These are phyloP conservation scores for Tineola bisselliella DNA, from an alignment of 2,888 invertebrate species.

Conservation along the genomic window DNA sequence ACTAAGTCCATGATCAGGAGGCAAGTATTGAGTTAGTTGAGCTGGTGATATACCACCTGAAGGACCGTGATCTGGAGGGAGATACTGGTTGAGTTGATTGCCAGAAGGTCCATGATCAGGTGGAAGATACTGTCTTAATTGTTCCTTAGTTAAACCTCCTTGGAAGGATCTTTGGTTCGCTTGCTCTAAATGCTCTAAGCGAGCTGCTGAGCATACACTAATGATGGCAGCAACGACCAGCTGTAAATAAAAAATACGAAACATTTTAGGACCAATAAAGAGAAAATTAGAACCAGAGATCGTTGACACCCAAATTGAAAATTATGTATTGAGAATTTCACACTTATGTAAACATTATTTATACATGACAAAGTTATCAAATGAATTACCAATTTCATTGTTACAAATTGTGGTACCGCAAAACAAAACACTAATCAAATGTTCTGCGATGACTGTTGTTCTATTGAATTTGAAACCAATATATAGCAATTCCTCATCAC, in stretches of 20 bases:
- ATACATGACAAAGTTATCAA: too few species aligned
- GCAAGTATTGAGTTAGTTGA: conserved; percentile 51
- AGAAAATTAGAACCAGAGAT: too few species aligned
- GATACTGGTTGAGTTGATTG: conserved; percentile 44
- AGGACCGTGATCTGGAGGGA: conserved; percentile 45
- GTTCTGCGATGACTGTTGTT: neutral
- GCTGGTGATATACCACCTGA: conserved; percentile 22
- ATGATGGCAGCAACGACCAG: conserved; percentile 45
- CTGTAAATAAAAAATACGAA: conserved; percentile 31
- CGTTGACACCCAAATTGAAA: too few species aligned
- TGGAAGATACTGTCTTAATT: conserved; percentile 32
- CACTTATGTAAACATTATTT: too few species aligned
- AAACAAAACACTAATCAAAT: neutral
- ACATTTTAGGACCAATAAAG: too few species aligned
- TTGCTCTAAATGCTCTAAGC: conserved; percentile 51
- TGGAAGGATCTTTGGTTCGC: conserved; percentile 48
- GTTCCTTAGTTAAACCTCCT: conserved; percentile 15
- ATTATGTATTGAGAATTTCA: too few species aligned
- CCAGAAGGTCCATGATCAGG: conserved; percentile 12
- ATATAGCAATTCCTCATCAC: neutral
- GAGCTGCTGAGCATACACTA: conserved; percentile 43
- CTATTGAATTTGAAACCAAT: neutral
- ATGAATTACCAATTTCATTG: neutral
- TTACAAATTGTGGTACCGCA: neutral
- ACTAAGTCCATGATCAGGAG: conserved; percentile 41